phyloP scores from a whole-genome alignment of 1,140 invertebrate genomes.

The Camponotus floridanus region DNA sequence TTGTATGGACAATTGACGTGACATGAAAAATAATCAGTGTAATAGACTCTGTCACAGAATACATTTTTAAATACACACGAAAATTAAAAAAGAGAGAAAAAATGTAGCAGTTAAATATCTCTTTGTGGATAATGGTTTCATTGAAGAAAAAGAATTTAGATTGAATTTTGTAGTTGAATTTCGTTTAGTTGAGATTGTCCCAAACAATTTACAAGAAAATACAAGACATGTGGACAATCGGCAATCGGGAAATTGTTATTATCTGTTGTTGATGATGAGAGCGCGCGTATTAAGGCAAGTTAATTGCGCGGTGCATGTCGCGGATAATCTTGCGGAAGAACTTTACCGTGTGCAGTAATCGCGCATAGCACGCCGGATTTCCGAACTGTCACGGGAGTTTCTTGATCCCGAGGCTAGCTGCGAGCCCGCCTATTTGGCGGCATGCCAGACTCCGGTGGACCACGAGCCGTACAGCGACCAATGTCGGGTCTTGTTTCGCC shows the following conservation, averaged over 20 bases:
- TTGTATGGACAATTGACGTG: background rate
- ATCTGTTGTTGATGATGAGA: background rate
- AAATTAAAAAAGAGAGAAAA: background rate
- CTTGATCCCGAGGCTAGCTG: slow-evolving; percentile 56
- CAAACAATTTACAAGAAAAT: background rate
- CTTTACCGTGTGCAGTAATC: background rate
- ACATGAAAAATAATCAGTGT: background rate
- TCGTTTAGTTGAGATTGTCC: background rate
- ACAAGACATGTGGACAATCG: background rate
- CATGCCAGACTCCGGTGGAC: slow-evolving; percentile 45
- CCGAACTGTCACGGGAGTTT: slow-evolving; percentile 46
- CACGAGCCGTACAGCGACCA: slow-evolving; percentile 24
- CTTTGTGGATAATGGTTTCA: background rate
- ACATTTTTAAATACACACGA: background rate
- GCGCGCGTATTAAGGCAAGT: background rate
- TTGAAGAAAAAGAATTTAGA: background rate
- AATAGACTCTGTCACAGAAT: background rate
- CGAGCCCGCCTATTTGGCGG: slow-evolving; percentile 50
- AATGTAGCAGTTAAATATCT: background rate
- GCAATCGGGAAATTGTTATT: background rate
- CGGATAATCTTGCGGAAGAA: slow-evolving; percentile 20
- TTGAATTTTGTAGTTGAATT: slow-evolving; percentile 27
- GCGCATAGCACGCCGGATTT: background rate
- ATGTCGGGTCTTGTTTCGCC: slow-evolving; percentile 49
- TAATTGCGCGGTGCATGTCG: slow-evolving; percentile 29